Evolutionary conservation across 2,113 vertebrate genomes (phyloP).

Genomic region (Bubo blakistoni): DNA sequence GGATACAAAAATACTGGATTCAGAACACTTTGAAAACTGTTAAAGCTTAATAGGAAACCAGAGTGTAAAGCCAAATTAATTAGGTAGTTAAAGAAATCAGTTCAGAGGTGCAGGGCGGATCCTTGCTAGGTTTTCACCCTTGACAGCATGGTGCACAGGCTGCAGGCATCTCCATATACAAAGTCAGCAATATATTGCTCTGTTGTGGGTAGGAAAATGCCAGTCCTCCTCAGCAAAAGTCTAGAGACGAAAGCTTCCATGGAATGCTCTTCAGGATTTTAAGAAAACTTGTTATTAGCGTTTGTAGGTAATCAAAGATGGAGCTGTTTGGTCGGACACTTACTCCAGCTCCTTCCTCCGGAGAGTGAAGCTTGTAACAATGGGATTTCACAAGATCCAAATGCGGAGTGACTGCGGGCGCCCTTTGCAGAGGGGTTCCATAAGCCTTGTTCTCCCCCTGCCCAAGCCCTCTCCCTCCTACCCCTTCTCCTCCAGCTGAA

Average conservation of each 20-base stretch:
- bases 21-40: neutral
- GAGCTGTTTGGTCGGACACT: neutral
- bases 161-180: fast-evolving
- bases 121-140: neutral
- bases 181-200: neutral
- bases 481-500: neutral
- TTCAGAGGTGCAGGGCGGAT: neutral
- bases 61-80: neutral
- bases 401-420: fast-evolving
- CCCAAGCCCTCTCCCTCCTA: neutral
- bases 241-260: neutral
- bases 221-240: neutral
- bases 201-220: neutral
- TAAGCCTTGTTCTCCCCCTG: neutral
- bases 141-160: neutral
- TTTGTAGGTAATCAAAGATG: neutral
- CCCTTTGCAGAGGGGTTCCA: neutral
- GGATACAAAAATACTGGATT: neutral
- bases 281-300: neutral
- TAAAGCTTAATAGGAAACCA: neutral
- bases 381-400: fast-evolving
- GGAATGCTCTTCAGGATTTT: neutral
- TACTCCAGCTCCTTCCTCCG: neutral
- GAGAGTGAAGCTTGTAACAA: neutral
- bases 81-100: neutral